Conservation (phyloP, 2,113 vertebrate genomes). For the Mixornis gularis region DNA sequence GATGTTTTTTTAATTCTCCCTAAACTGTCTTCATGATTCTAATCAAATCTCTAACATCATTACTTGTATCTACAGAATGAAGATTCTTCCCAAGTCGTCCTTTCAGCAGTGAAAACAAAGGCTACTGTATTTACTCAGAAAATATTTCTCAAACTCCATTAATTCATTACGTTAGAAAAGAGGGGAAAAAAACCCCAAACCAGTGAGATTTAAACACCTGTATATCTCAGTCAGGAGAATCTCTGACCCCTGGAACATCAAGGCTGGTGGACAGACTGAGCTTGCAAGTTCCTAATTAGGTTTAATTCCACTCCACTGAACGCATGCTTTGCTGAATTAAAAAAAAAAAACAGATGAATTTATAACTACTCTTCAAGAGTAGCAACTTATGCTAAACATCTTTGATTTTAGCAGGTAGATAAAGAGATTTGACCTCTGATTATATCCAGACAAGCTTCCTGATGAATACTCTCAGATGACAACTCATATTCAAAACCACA, state of each 20-base stretch:
- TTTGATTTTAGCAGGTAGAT: not conserved
- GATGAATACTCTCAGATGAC: not conserved
- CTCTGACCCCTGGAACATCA: not conserved
- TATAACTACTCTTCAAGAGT: not conserved
- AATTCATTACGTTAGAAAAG: not conserved
- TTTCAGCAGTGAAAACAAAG: not conserved
- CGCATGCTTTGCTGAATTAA: fast-evolving
- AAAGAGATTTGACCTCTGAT: not conserved
- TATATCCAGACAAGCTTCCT: not conserved
- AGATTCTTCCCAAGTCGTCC: not conserved
- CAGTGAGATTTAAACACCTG: not conserved
- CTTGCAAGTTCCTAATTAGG: not conserved
- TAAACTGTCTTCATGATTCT: not conserved
- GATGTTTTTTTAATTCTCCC: not conserved
- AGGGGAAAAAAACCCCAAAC: not conserved
- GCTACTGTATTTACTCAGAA: not conserved
- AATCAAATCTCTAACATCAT: not conserved
- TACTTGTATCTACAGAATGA: not conserved
- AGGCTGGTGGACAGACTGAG: not conserved
- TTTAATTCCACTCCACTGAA: not conserved
- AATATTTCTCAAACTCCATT: not conserved
- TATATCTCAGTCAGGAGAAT: not conserved
- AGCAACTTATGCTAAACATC: not conserved
- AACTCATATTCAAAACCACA: not conserved
- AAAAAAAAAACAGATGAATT: not conserved